Conservation (phyloP, 92 coral and sea anemone species). For the Zoanthus gigantus region DNA sequence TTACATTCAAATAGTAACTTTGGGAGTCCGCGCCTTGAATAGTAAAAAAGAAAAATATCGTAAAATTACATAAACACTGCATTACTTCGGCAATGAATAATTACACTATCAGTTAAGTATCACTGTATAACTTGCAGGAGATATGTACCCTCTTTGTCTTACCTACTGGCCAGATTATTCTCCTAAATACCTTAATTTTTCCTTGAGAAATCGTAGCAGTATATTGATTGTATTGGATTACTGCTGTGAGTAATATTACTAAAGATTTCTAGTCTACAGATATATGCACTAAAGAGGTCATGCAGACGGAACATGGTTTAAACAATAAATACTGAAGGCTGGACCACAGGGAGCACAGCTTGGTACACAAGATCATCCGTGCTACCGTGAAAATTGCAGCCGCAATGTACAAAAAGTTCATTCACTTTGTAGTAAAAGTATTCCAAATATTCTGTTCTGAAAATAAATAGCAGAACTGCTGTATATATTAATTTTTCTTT, state of each 20-base stretch:
- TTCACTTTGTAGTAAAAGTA: constrained; percentile 46
- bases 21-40: neutral
- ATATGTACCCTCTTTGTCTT: too few species aligned
- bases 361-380: neutral
- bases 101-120: too few species aligned
- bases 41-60: neutral
- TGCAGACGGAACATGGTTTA: neutral
- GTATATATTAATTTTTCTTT: constrained; percentile 73
- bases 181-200: neutral
- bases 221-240: neutral
- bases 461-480: constrained; percentile 80
- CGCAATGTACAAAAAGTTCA: constrained; percentile 29
- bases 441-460: constrained; percentile 61
- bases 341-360: neutral
- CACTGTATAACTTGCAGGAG: too few species aligned
- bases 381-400: neutral
- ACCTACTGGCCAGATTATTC: neutral
- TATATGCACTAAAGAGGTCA: constrained; percentile 11
- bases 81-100: too few species aligned
- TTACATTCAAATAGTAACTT: too few species aligned
- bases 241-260: neutral
- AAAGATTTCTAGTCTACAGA: neutral
- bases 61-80: neutral
- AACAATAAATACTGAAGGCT: constrained; percentile 25
- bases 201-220: neutral